Percentiles rank a stretch among this genome's conserved stretches.
Conservation (phyloP, 2,888 invertebrate species). For the Eremobia ochroleuca region DNA sequence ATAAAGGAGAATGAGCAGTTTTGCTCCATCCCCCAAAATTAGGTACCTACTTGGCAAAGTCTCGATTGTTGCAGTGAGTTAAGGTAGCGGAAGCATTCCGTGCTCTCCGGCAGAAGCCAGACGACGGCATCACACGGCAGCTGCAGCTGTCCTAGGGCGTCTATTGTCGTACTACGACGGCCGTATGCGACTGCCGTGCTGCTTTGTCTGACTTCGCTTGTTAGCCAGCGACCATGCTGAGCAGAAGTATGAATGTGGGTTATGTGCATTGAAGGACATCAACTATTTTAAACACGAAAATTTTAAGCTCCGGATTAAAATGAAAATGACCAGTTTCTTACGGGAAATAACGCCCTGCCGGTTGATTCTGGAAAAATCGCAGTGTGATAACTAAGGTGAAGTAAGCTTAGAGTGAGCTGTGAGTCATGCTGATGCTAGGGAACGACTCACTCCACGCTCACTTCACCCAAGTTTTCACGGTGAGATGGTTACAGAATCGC, state of each 20-base stretch:
- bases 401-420: too few species aligned
- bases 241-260: constrained; percentile 51
- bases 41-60: constrained; percentile 46
- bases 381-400: too few species aligned
- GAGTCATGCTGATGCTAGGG: too few species aligned
- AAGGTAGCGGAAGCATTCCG: constrained; percentile 53
- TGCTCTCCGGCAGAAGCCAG: constrained; percentile 53
- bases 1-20: constrained; percentile 46
- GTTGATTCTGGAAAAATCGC: too few species aligned
- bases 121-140: constrained; percentile 48
- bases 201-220: constrained; percentile 45
- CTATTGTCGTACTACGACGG: constrained; percentile 38
- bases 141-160: constrained; percentile 45
- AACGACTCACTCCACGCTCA: too few species aligned
- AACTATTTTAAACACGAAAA: constrained; percentile 11
- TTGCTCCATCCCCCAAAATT: constrained; percentile 53
- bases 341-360: not conserved
- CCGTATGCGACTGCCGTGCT: constrained; percentile 43
- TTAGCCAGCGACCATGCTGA: constrained; percentile 47
- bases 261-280: constrained; percentile 34
- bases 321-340: not conserved
- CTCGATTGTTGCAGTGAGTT: constrained; percentile 42
- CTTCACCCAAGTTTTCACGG: too few species aligned
- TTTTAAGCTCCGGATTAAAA: not conserved
- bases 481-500: too few species aligned